These are phyloP conservation scores for Grus americana DNA, from an alignment of 2,113 vertebrate genomes.

Conservation along the genomic window DNA sequence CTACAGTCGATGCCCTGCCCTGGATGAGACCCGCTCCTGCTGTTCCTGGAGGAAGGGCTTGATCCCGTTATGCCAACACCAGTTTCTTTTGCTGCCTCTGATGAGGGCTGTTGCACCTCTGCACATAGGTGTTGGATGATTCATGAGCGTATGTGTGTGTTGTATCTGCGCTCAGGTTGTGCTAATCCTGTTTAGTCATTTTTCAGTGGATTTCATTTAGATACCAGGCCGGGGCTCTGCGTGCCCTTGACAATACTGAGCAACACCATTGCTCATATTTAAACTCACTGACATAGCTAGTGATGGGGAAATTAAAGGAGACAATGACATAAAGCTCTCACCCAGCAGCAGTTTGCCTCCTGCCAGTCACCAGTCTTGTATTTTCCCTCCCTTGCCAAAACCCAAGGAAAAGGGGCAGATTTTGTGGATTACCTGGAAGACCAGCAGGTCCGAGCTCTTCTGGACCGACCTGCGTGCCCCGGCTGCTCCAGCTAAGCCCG, in stretches of 20 bases:
- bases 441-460: background rate
- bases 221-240: background rate
- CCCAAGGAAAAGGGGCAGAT: background rate
- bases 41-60: background rate
- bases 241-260: slow-evolving; percentile 30
- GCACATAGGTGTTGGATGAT: background rate
- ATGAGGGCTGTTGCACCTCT: background rate
- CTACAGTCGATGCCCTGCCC: accelerated
- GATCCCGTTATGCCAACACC: background rate
- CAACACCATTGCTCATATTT: slow-evolving; percentile 51
- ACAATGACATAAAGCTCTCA: slow-evolving; percentile 42
- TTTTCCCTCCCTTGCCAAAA: background rate
- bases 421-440: background rate
- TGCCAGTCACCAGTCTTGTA: background rate
- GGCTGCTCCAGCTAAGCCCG: background rate
- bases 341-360: background rate
- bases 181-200: slow-evolving; percentile 43
- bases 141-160: background rate
- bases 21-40: background rate
- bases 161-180: background rate
- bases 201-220: slow-evolving; percentile 60
- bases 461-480: background rate
- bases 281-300: slow-evolving; percentile 49
- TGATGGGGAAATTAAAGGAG: slow-evolving; percentile 55
- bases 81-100: background rate